Percentiles rank a stretch among this genome's conserved stretches.
Evolutionary conservation across 2,888 invertebrate species (phyloP).

Genomic region (Selenia dentaria): DNA sequence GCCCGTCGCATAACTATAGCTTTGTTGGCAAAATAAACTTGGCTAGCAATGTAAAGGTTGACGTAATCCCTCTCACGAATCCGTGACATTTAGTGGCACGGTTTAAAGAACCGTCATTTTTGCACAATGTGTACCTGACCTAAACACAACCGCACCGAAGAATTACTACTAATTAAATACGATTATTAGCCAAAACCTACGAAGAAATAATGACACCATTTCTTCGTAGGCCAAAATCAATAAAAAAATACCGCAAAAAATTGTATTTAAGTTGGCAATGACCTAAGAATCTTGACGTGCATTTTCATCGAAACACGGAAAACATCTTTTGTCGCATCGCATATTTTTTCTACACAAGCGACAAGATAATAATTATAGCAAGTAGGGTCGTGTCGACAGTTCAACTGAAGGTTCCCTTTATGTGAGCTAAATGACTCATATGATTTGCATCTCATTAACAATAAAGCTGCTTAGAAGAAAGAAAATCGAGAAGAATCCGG

Average conservation of each 20-base stretch:
- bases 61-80: conserved; percentile 41
- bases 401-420: conserved; percentile 20
- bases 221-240: conserved; percentile 2
- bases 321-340: too few species aligned
- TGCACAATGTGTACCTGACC: conserved; percentile 30
- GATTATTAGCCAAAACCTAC: conserved; percentile 6
- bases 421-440: conserved; percentile 26
- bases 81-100: conserved; percentile 39
- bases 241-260: background rate
- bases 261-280: background rate
- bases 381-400: conserved; percentile 19
- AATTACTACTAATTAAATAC: too few species aligned
- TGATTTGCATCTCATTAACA: conserved; percentile 22
- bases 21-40: conserved; percentile 17
- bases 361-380: conserved; percentile 14
- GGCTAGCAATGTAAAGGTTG: conserved; percentile 30
- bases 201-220: too few species aligned
- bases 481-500: conserved; percentile 30
- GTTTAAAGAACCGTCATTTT: conserved; percentile 33
- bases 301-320: too few species aligned
- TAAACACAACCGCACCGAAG: conserved; percentile 10
- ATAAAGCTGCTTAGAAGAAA: conserved; percentile 17
- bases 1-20: too few species aligned
- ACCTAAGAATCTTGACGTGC: background rate
- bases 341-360: too few species aligned